A percentile compares a stretch with the other conserved stretches of the same genome.
Conservation (phyloP, 2,113 vertebrate species). For the Microtus pennsylvanicus region DNA sequence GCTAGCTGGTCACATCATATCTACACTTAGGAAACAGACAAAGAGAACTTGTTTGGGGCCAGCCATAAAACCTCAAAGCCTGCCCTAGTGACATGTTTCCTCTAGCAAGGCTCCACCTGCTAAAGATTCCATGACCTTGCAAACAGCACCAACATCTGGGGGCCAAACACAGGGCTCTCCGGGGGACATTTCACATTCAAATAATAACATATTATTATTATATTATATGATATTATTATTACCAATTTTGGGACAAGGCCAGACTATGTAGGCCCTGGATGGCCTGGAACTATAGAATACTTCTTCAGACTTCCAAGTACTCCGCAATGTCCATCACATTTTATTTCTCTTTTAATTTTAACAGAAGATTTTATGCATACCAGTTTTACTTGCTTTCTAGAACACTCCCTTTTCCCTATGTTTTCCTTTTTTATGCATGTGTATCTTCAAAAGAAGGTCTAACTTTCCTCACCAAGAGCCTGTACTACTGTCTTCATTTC, state of each 20-base stretch:
- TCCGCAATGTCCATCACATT: background rate
- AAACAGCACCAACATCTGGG: background rate
- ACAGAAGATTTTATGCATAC: background rate
- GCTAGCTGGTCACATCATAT: no score
- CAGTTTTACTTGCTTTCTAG: conserved; percentile 9
- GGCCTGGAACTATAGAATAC: background rate
- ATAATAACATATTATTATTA: background rate
- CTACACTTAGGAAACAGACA: background rate
- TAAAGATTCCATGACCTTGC: background rate
- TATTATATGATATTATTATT: background rate
- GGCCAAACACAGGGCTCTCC: background rate
- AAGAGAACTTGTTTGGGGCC: background rate
- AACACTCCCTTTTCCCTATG: background rate
- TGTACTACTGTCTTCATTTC: background rate
- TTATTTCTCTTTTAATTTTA: conserved; percentile 10
- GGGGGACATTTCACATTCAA: background rate
- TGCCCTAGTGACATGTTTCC: background rate
- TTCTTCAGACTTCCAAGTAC: background rate
- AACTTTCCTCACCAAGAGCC: background rate
- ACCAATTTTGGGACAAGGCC: background rate
- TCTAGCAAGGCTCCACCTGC: background rate
- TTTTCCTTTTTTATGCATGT: background rate
- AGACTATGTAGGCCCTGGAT: background rate
- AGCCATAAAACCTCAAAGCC: background rate
- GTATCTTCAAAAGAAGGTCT: background rate